Conservation (phyloP, 2,113 vertebrate species). For the Carettochelys insculpta region DNA sequence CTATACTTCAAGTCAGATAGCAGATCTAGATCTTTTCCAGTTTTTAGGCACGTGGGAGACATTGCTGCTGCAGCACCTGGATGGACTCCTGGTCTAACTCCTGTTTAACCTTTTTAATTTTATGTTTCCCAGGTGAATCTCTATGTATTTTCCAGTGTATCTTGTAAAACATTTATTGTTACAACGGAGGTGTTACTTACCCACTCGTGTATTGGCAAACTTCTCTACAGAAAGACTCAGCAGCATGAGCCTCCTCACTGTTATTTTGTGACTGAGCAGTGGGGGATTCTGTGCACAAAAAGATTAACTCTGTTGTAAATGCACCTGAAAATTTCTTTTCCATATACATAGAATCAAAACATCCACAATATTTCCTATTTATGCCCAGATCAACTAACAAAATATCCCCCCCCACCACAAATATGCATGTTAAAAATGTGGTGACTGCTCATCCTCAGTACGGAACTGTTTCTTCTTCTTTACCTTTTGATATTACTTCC, state of each 20-base stretch:
- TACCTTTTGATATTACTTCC: neutral
- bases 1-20: neutral
- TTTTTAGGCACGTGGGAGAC: neutral
- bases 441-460: neutral
- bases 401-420: neutral
- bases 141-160: neutral
- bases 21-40: neutral
- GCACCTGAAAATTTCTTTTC: neutral
- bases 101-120: rapidly evolving
- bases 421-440: neutral
- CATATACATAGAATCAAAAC: neutral
- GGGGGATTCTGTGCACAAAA: conserved; percentile 75
- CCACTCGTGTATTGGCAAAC: conserved; percentile 81
- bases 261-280: conserved; percentile 74
- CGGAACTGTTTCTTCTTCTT: neutral
- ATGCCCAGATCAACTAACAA: neutral
- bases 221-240: conserved; percentile 81
- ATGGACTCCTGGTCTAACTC: neutral
- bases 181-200: conserved; percentile 71
- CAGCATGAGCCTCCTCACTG: conserved; percentile 84
- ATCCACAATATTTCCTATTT: neutral
- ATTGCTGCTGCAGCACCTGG: neutral
- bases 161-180: neutral
- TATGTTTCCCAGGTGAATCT: neutral
- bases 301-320: conserved; percentile 4